phyloP scores from a whole-genome alignment of 2,113 vertebrate genomes.

The Pelodiscus sinensis region DNA sequence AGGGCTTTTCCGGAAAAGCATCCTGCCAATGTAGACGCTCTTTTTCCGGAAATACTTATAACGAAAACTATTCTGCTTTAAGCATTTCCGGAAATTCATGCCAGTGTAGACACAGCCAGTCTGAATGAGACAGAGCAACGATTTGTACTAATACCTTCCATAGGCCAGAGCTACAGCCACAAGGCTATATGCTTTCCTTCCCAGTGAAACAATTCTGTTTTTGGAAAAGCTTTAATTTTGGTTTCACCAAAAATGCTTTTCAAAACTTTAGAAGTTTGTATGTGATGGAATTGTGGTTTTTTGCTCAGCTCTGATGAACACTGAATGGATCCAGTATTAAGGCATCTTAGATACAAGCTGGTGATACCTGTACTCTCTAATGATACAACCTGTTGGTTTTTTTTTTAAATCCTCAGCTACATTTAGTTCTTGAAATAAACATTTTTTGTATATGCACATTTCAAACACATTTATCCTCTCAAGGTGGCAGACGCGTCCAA shows the following conservation, averaged over 20 bases:
- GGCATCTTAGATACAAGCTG: not conserved
- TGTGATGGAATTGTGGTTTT: not conserved
- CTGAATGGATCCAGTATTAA: not conserved
- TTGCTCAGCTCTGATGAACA: not conserved
- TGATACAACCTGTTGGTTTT: not conserved
- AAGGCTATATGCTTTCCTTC: not conserved
- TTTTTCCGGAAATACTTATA: too few species aligned
- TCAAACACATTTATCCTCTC: not conserved
- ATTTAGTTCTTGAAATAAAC: rapidly evolving
- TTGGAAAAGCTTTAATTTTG: not conserved
- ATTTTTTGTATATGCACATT: rapidly evolving
- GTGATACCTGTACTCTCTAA: not conserved
- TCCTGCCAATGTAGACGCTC: too few species aligned
- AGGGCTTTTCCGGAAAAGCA: too few species aligned
- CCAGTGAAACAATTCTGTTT: not conserved
- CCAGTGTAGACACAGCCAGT: too few species aligned
- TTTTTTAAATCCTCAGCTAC: rapidly evolving
- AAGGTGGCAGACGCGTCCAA: not conserved
- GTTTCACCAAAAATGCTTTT: not conserved
- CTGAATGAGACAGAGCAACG: not conserved
- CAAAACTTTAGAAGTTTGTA: not conserved
- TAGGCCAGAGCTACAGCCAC: not conserved
- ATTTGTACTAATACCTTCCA: not conserved
- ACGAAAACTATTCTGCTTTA: too few species aligned
- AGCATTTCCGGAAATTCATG: too few species aligned